Base-by-base conservation (phyloP, 2,113 vertebrate species). In the Mobula hypostoma region DNA sequence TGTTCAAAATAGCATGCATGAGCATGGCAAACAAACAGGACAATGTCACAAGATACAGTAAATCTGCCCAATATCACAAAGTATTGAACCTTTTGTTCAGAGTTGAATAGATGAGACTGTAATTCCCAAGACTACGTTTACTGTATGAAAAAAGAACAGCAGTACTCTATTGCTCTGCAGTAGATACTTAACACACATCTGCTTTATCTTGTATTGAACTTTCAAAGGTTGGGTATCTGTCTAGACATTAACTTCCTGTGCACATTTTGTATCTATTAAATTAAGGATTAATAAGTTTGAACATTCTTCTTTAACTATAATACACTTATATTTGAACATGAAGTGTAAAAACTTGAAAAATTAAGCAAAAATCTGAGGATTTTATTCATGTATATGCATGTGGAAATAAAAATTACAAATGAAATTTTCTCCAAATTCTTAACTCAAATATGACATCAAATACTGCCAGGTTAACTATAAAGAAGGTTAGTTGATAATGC, bases 181-280 rank as follows among this genome's bases (percentile, higher is more conserved):
- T 5, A 83, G 36, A 21, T 7, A 17, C 48, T 83, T 40, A 83
- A 83, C n/a, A 56, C 8, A 56, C 19, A 48, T 83, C 19, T 21
- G 40, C 17, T 48, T 83, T 24, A 48, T 36, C 80, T 40, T 36
- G 48, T 19, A 83, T 40, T 48, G 80, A 48, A 83, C 80, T 56
- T 48, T 48, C 40, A 83, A 29, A 83, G 5, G 36, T 36, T 32
- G 14, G 29, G 77, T 32, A 79, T 79, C 21, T 79, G 78, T 79
- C 78, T 79, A 36, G 78, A 79, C 78, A 79, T 79, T 2, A 79
- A 79, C 32, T 79, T 79, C 78, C 78, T 79, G 78, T 79, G 78
- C 32, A 17, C 14, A 36, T 14, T 36, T 79, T 36, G 32, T 32
- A 79, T 15, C n/a, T 14, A n/a, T 14, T 79, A 79, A 74, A 32